A percentile compares a stretch with the other conserved stretches of the same genome.
Conservation (phyloP, 1,140 invertebrate genomes). For the Lasioglossum albipes region DNA sequence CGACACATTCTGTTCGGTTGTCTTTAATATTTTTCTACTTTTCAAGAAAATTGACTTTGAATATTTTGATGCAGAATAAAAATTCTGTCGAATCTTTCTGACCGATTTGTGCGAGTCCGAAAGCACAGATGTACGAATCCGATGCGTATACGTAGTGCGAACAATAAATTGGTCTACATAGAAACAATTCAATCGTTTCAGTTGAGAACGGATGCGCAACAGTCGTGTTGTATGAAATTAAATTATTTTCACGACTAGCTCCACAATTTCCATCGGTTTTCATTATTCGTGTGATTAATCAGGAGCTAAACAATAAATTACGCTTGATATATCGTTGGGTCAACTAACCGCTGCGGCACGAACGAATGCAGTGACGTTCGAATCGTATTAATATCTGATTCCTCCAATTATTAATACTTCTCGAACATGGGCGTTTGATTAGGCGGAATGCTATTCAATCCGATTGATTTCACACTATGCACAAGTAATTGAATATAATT, state of each 20-base stretch:
- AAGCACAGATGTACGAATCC: no score
- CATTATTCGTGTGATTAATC: constrained; percentile 26
- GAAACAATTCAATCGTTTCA: background rate
- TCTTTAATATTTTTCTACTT: no score
- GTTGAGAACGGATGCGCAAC: background rate
- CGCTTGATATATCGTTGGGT: constrained; percentile 4
- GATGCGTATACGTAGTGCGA: no score
- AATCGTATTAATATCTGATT: constrained; percentile 23
- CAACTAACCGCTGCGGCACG: constrained; percentile 9
- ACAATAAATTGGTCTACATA: no score
- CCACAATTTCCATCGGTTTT: background rate
- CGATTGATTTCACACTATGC: background rate
- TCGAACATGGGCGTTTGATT: background rate
- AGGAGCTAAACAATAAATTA: constrained; percentile 25
- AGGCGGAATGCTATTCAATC: background rate
- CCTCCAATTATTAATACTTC: constrained; percentile 16
- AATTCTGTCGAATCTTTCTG: no score
- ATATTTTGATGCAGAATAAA: no score
- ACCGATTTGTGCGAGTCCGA: no score
- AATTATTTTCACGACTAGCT: background rate
- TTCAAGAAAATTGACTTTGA: no score
- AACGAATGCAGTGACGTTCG: constrained; percentile 8
- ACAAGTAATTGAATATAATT: background rate
- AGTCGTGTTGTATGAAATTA: background rate
- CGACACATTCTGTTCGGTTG: no score